phyloP scores from a whole-genome alignment of 2,113 vertebrate species.

The Tragelaphus scriptus region DNA sequence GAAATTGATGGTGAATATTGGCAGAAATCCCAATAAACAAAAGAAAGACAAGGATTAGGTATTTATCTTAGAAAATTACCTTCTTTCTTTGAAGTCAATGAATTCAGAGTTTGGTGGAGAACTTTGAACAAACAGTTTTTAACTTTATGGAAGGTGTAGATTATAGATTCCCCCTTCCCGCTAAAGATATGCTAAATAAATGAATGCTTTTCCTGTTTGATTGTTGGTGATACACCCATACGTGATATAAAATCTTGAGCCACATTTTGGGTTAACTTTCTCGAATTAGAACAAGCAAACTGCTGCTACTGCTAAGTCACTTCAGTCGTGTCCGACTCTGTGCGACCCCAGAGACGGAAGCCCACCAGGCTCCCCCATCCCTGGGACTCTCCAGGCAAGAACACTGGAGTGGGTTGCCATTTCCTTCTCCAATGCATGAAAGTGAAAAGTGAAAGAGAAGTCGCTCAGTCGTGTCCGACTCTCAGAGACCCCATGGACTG shows the following conservation, averaged over 20 bases:
- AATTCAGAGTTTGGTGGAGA: neutral
- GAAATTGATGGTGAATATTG: neutral
- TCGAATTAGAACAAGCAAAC: neutral
- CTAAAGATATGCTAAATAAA: neutral
- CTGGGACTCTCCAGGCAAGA: no score
- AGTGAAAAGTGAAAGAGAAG: no score
- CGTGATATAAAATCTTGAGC: neutral
- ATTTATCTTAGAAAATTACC: neutral
- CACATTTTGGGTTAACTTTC: neutral
- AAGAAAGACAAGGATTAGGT: neutral
- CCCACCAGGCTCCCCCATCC: no score
- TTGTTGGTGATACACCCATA: neutral
- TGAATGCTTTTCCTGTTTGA: neutral
- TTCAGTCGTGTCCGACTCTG: no score
- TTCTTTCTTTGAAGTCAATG: neutral
- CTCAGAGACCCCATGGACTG: no score
- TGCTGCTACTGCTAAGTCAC: no score
- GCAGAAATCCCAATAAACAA: constrained; percentile 1
- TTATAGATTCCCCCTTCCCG: rapidly evolving
- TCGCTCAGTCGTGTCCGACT: no score
- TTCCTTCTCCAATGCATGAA: no score
- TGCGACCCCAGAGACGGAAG: no score
- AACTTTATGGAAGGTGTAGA: neutral
- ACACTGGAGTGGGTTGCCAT: no score
- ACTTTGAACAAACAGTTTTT: constrained; percentile 1